Conservation (phyloP, 2,113 vertebrate genomes). For the Chloropsis cyanopogon region DNA sequence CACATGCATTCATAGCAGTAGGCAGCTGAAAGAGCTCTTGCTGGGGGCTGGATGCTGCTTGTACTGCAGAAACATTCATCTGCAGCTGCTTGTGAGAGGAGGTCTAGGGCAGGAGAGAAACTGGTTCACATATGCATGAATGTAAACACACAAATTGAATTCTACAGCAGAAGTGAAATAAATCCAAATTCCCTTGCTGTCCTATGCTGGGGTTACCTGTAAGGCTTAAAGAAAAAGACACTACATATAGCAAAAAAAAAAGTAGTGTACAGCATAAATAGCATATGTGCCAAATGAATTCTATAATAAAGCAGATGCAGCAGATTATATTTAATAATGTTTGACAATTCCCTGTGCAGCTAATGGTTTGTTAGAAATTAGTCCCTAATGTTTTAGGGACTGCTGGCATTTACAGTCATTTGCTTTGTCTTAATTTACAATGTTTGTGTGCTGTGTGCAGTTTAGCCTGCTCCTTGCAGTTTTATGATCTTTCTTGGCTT, state of each 20-base stretch:
- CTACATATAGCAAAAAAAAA: neutral
- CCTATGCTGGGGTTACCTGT: neutral
- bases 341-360: conserved; percentile 58
- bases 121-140: neutral
- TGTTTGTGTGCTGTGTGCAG: neutral
- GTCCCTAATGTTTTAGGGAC: conserved; percentile 60
- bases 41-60: neutral
- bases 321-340: conserved; percentile 72
- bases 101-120: neutral
- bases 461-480: neutral
- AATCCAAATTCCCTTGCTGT: neutral
- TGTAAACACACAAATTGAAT: neutral
- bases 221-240: neutral
- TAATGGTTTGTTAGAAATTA: conserved; percentile 71
- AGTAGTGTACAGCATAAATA: neutral
- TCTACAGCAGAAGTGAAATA: neutral
- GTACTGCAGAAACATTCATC: neutral
- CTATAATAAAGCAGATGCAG: conserved; percentile 61
- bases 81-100: neutral
- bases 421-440: conserved; percentile 50
- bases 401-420: conserved; percentile 48
- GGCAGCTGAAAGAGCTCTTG: neutral
- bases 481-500: conserved; percentile 24
- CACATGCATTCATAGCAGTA: neutral
- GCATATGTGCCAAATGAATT: conserved; percentile 48